phyloP scores from a whole-genome alignment of 37 sponge, comb jelly and placozoan species.

The Chondrilla cf. caribensis region DNA sequence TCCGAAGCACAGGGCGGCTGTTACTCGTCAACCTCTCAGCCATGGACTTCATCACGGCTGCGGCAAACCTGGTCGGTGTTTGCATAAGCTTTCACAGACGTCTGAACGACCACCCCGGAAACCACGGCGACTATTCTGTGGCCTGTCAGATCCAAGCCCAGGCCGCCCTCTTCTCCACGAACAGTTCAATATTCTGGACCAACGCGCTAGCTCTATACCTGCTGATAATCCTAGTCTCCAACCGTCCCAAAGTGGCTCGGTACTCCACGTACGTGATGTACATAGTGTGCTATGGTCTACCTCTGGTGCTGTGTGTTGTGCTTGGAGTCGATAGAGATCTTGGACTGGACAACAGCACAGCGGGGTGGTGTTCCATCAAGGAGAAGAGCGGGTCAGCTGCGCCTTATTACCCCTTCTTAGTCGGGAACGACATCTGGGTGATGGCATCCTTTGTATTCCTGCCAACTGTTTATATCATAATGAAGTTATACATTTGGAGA shows the following conservation, averaged over 20 bases:
- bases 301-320: not conserved
- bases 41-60: constrained; percentile 48
- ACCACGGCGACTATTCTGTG: not conserved
- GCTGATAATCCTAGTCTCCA: not conserved
- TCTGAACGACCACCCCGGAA: not conserved
- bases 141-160: not conserved
- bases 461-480: constrained; percentile 32
- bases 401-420: not conserved
- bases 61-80: constrained; percentile 37
- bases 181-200: constrained; percentile 69
- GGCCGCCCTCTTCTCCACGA: constrained; percentile 46
- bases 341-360: constrained; percentile 3
- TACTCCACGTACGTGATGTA: constrained; percentile 13
- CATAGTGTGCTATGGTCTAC: constrained; percentile 29
- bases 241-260: not conserved
- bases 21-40: constrained; percentile 55
- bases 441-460: constrained; percentile 37
- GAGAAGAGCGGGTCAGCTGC: not conserved
- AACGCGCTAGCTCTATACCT: constrained; percentile 49
- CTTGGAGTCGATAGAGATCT: not conserved
- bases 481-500: constrained; percentile 27
- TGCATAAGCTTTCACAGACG: constrained; percentile 30
- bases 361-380: constrained; percentile 33
- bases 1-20: constrained; percentile 49
- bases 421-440: constrained; percentile 58